Base-by-base conservation (phyloP, 2,888 invertebrate species). In the Amphipoea lucens region DNA sequence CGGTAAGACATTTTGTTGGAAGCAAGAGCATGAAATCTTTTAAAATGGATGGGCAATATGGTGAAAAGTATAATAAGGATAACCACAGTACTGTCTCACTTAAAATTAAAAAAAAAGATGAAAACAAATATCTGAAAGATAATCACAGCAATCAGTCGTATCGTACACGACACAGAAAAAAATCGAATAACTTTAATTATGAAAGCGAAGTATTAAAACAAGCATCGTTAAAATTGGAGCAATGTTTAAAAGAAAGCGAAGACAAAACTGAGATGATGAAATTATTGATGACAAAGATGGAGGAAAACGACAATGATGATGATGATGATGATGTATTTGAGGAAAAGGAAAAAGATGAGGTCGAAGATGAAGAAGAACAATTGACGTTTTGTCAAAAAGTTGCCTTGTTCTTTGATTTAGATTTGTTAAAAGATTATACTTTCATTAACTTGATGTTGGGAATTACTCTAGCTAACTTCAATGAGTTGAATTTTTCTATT, bases 361-460 rank as follows among this genome's bases (percentile, higher is more conserved):
- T 74, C 1, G 87, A 91, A 60, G 83, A 92, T 14, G 90, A 90
- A 81, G 91, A 94, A 81, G 91, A 94, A 84, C 89, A 92, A 82
- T 90, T 95, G 88, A 97, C 95, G 1, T 96, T 95, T 87, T 96
- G 97, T 70, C 94, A 97, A 90, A 98, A 98, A 91, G 90, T 98
- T 11, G 94, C 97, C 0, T 94, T 97, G 62, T 98, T 98, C 91
- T 98, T 98, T 90, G 98, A 98, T 92, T 96, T 98, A 81, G 98
- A 98, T 92, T 95, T 98, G 73, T 92, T 98, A 76, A 97, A 97
- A 87, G 98, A 98, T 93, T 97, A 97, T 23, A 97, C 98, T 6
- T 98, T 98, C 88, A 97, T 98, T 4, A 98, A 98, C 89, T 95
- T 98, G 23, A 98, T 98, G 97, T 91, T 98, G 76, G 98, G 98